Conservation (phyloP, 2,888 invertebrate species). For the Agrilus mali region DNA sequence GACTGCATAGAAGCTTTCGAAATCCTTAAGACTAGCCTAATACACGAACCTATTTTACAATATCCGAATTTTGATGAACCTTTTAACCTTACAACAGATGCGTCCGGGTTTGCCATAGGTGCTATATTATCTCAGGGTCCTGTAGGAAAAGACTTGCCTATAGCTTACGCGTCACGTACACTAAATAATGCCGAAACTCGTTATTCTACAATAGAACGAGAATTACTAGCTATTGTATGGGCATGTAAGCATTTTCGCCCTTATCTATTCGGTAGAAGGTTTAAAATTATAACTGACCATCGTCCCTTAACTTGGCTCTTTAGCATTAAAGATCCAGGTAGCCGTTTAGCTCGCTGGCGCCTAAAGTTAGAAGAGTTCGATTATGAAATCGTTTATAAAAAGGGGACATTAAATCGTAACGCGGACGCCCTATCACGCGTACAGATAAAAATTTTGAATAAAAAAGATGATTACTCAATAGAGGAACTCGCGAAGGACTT, state of each 20-base stretch:
- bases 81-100: slow-evolving; percentile 18
- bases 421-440: slow-evolving; percentile 6
- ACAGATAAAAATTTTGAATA: neutral
- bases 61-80: slow-evolving; percentile 17
- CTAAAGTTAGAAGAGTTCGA: too few species aligned
- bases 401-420: slow-evolving; percentile 6
- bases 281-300: too few species aligned
- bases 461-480: too few species aligned
- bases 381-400: slow-evolving; percentile 7
- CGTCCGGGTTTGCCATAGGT: slow-evolving; percentile 12
- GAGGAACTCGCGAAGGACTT: too few species aligned
- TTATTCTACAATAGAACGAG: slow-evolving; percentile 14
- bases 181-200: slow-evolving; percentile 8
- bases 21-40: slow-evolving; percentile 12
- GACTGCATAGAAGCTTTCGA: neutral
- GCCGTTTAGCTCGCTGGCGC: too few species aligned
- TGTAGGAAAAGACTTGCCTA: slow-evolving; percentile 11
- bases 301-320: too few species aligned
- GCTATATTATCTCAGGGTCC: slow-evolving; percentile 14
- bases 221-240: slow-evolving; percentile 14
- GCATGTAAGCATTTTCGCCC: too few species aligned
- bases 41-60: slow-evolving; percentile 13
- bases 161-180: slow-evolving; percentile 12
- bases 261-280: too few species aligned
- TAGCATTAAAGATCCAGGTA: too few species aligned